Conservation (phyloP, 2,888 invertebrate genomes). For the Himalopsyche anomala region DNA sequence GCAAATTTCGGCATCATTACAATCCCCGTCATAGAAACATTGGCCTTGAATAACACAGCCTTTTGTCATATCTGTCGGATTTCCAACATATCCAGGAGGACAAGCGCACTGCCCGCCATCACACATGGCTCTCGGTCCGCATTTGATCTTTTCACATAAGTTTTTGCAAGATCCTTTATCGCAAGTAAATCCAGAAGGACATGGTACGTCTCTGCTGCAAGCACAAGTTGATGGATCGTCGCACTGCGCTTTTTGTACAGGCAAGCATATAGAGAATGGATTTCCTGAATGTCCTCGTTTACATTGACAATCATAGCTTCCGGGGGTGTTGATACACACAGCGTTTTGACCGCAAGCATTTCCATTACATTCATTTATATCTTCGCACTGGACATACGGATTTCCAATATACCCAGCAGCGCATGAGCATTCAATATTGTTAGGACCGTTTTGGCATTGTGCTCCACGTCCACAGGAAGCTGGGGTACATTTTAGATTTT, state of each 20-base stretch:
- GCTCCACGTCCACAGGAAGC: slow-evolving; percentile 87
- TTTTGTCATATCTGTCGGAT: slow-evolving; percentile 81
- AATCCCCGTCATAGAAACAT: slow-evolving; percentile 89
- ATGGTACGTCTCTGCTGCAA: slow-evolving; percentile 83
- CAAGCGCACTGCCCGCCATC: slow-evolving; percentile 88
- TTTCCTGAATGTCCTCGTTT: slow-evolving; percentile 90
- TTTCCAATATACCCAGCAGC: slow-evolving; percentile 91
- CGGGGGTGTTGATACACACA: slow-evolving; percentile 92
- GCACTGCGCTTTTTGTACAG: slow-evolving; percentile 83
- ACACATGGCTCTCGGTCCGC: slow-evolving; percentile 90
- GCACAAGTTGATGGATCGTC: slow-evolving; percentile 82
- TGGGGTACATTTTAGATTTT: slow-evolving; percentile 83
- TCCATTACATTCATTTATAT: slow-evolving; percentile 88
- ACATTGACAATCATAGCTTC: slow-evolving; percentile 93
- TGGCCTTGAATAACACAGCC: slow-evolving; percentile 87
- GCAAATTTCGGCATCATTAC: slow-evolving; percentile 90
- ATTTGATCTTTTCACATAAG: slow-evolving; percentile 84
- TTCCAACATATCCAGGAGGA: slow-evolving; percentile 85
- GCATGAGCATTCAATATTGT: slow-evolving; percentile 88
- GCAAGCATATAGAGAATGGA: slow-evolving; percentile 89
- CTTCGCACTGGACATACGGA: slow-evolving; percentile 90
- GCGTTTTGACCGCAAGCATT: slow-evolving; percentile 91
- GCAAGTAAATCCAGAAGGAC: slow-evolving; percentile 87
- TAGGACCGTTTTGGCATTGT: slow-evolving; percentile 85
- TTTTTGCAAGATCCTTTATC: slow-evolving; percentile 85